Evolutionary conservation across 2,113 vertebrate species (phyloP).

Genomic region (Odontesthes bonariensis): DNA sequence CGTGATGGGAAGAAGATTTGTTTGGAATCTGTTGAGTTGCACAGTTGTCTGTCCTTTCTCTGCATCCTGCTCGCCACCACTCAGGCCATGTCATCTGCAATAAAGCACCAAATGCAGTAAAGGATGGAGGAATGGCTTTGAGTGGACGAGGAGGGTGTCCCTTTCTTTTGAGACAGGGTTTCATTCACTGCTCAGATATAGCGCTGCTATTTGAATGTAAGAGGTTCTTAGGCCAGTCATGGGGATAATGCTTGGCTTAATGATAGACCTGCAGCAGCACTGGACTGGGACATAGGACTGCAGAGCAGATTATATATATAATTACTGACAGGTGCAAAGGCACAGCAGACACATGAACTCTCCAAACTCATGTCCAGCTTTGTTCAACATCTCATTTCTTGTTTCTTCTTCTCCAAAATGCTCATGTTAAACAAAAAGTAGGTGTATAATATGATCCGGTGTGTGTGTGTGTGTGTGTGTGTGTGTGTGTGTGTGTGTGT

Average conservation of each 20-base stretch:
- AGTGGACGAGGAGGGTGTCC: constrained; percentile 52
- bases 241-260: constrained; percentile 70
- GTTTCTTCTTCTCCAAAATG: constrained; percentile 10
- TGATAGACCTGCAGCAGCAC: constrained; percentile 43
- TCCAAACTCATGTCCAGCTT: neutral
- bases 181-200: constrained; percentile 84
- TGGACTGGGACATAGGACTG: constrained; percentile 10
- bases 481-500: constrained; percentile 18
- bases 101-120: constrained; percentile 49
- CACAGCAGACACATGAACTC: neutral
- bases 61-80: constrained; percentile 14
- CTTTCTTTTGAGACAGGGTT: constrained; percentile 70
- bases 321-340: constrained; percentile 75
- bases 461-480: no score
- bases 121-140: constrained; percentile 64
- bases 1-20: no score
- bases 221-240: constrained; percentile 78
- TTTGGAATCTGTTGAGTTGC: neutral
- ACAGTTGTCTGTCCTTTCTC: constrained; percentile 20
- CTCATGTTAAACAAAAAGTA: neutral
- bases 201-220: constrained; percentile 85
- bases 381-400: neutral
- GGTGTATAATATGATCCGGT: constrained; percentile 12
- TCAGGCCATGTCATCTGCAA: constrained; percentile 52
- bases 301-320: constrained; percentile 47